Percentiles rank a stretch among this genome's conserved stretches.
Evolutionary conservation across 2,888 invertebrate species (phyloP).

Genomic region (Euclidia mi): DNA sequence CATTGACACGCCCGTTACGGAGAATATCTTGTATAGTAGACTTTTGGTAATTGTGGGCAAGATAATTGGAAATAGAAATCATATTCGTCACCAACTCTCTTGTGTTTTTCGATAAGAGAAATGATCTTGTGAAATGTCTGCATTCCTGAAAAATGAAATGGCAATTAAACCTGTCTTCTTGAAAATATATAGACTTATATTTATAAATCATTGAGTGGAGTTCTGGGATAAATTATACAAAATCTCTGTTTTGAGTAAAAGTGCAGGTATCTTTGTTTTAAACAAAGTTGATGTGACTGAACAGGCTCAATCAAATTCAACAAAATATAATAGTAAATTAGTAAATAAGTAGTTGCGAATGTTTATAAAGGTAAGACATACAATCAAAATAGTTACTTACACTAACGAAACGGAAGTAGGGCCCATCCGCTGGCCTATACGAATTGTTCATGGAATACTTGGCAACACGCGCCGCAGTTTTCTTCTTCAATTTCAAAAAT

Average conservation of each 20-base stretch:
- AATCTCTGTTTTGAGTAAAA: too few relatives aligned
- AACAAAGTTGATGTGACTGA: too few relatives aligned
- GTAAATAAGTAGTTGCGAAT: too few relatives aligned
- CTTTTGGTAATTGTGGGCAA: constrained; percentile 48
- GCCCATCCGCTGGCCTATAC: constrained; percentile 86
- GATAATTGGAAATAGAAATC: constrained; percentile 56
- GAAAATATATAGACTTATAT: too few relatives aligned
- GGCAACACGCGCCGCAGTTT: constrained; percentile 71
- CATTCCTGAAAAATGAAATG: constrained; percentile 78
- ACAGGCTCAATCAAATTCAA: too few relatives aligned
- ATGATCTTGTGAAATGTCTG: constrained; percentile 83
- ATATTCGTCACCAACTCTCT: constrained; percentile 67
- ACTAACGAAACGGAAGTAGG: constrained; percentile 87
- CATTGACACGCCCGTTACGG: constrained; percentile 62
- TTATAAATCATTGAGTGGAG: too few relatives aligned
- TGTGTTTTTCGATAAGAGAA: constrained; percentile 73
- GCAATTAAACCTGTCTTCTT: not conserved
- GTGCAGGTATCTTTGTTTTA: too few relatives aligned
- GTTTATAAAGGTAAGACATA: too few relatives aligned
- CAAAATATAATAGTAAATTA: too few relatives aligned
- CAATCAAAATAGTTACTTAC: too few relatives aligned
- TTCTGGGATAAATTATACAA: too few relatives aligned
- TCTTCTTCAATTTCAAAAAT: constrained; percentile 76
- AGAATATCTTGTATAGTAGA: constrained; percentile 21
- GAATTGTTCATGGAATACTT: constrained; percentile 89